Evolutionary conservation across 2,113 vertebrate genomes (phyloP).

Genomic region (Antechinus stuartii): DNA sequence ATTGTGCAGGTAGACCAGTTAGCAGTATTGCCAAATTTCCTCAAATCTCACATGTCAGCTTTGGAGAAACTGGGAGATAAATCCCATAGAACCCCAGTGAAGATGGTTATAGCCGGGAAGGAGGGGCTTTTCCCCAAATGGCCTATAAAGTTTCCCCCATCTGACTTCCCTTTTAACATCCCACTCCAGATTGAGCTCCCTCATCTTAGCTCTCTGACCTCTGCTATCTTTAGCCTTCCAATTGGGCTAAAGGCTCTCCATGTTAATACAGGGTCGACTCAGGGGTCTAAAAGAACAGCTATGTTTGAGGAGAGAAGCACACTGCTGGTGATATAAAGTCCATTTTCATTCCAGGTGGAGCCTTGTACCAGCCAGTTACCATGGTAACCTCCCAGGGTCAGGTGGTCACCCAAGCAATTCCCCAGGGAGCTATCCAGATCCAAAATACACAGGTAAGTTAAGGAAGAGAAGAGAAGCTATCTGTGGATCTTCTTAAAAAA

Average conservation of each 20-base stretch:
- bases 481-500: not conserved
- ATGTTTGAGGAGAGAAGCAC: not conserved
- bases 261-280: not conserved
- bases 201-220: not conserved
- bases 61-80: not conserved
- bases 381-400: slow-evolving; percentile 99
- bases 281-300: slow-evolving; percentile 21
- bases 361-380: slow-evolving; percentile 98
- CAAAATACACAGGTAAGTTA: slow-evolving; percentile 95
- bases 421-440: slow-evolving; percentile 96
- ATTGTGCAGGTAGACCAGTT: not conserved
- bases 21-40: not conserved
- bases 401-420: slow-evolving; percentile 95
- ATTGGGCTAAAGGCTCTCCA: not conserved
- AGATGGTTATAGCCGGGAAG: not conserved
- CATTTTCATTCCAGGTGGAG: slow-evolving; percentile 90
- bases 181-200: not conserved
- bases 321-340: slow-evolving; percentile 58
- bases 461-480: not conserved
- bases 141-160: not conserved
- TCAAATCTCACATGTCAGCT: not conserved
- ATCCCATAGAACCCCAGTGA: not conserved
- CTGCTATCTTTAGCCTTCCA: not conserved
- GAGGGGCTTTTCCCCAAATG: not conserved
- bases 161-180: not conserved